Percentiles rank a stretch among this genome's conserved stretches.
phyloP scores from a whole-genome alignment of 2,888 invertebrate genomes.

The Leuctra nigra region DNA sequence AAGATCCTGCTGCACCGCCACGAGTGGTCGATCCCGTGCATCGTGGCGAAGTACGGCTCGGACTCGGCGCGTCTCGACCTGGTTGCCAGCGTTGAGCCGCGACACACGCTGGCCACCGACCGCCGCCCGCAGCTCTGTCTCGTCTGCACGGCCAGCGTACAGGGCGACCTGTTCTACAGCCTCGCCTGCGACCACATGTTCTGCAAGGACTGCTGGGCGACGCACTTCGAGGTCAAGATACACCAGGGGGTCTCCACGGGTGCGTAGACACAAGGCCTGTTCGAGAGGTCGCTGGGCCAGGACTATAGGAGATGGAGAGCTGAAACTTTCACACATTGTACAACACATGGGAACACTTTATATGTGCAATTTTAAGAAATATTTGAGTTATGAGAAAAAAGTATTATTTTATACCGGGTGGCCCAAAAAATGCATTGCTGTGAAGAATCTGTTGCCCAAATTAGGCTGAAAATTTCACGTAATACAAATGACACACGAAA shows the following conservation, averaged over 20 bases:
- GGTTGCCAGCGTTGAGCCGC: conserved; percentile 52
- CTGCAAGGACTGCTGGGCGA: conserved; percentile 94
- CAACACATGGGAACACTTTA: too few relatives aligned
- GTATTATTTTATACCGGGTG: too few relatives aligned
- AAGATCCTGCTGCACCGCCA: conserved; percentile 89
- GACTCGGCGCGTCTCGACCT: conserved; percentile 60
- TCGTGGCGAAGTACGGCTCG: conserved; percentile 73
- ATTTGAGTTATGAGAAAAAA: too few relatives aligned
- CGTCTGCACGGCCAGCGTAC: conserved; percentile 67
- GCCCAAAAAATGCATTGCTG: too few relatives aligned
- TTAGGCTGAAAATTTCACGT: too few relatives aligned
- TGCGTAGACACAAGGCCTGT: too few relatives aligned
- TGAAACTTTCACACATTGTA: too few relatives aligned
- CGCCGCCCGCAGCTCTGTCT: conserved; percentile 51
- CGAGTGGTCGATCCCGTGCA: conserved; percentile 80
- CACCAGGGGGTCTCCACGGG: conserved; percentile 71
- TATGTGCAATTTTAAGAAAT: too few relatives aligned
- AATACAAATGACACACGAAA: too few relatives aligned
- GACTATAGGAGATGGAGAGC: too few relatives aligned
- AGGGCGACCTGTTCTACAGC: conserved; percentile 65
- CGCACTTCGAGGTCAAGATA: conserved; percentile 95
- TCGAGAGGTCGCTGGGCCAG: too few relatives aligned
- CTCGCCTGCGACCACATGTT: conserved; percentile 89
- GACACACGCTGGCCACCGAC: conserved; percentile 36
- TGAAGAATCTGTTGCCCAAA: too few relatives aligned